phyloP scores from a whole-genome alignment of 2,888 invertebrate species.

The Drosophila kambysellisi region DNA sequence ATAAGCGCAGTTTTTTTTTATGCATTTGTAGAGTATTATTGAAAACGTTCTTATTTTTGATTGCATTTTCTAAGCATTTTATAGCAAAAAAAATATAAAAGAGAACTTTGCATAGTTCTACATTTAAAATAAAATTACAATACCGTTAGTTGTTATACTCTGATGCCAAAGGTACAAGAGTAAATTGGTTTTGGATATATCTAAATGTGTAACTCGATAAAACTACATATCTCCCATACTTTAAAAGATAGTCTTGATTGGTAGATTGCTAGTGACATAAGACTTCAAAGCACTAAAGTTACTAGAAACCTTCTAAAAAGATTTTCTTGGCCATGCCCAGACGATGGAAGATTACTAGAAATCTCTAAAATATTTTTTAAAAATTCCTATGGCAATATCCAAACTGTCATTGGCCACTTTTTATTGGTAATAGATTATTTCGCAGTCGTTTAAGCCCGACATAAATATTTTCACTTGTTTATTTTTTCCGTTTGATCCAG shows the following conservation, averaged over 20 bases:
- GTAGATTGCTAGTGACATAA: neutral
- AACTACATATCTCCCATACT: neutral
- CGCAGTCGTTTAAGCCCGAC: neutral
- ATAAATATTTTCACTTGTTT: neutral
- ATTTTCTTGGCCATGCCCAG: neutral
- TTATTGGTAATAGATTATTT: neutral
- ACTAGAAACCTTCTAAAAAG: neutral
- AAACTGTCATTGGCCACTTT: neutral
- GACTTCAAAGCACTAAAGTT: neutral
- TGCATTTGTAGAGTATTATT: neutral
- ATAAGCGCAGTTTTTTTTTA: neutral
- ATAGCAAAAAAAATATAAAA: slow-evolving; percentile 25
- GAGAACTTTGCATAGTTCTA: slow-evolving; percentile 33
- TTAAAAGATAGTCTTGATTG: neutral
- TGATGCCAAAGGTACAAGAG: neutral
- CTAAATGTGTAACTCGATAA: neutral
- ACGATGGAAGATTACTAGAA: neutral
- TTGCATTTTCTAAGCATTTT: neutral
- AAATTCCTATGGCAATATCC: neutral
- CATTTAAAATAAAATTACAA: slow-evolving; percentile 47
- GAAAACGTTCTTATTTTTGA: neutral
- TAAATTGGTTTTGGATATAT: neutral
- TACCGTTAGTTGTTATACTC: slow-evolving; percentile 1
- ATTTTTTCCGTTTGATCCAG: slow-evolving; percentile 21
- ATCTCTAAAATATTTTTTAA: neutral